These are phyloP conservation scores for Zosterops borbonicus DNA, from an alignment of 2,113 vertebrate species.

Conservation along the genomic window DNA sequence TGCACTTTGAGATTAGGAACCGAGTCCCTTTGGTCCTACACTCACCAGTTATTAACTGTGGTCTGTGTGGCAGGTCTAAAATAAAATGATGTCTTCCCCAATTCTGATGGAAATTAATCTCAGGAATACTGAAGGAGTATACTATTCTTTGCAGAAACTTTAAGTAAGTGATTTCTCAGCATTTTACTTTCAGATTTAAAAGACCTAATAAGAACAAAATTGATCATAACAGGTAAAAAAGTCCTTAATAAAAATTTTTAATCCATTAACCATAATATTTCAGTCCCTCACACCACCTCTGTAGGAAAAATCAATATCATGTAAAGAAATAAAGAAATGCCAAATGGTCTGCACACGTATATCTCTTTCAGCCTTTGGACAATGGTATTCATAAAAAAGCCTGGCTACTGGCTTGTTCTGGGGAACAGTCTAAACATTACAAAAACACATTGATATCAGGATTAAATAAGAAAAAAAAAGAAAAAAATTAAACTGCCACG, in stretches of 20 bases:
- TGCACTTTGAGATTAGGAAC: background rate
- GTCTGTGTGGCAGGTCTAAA: background rate
- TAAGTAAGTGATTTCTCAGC: background rate
- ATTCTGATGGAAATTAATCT: background rate
- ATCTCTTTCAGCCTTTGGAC: background rate
- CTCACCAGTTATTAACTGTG: background rate
- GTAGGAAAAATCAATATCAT: background rate
- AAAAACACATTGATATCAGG: background rate
- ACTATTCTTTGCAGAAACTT: background rate
- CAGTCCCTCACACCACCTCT: background rate
- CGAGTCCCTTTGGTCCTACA: background rate
- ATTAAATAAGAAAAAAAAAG: background rate
- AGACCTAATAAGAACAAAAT: background rate
- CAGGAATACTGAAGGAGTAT: background rate
- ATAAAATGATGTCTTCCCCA: background rate
- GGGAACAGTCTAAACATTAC: background rate
- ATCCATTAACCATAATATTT: background rate
- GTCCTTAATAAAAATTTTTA: background rate
- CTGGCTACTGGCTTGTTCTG: background rate
- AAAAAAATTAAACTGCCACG: background rate
- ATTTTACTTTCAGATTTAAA: background rate
- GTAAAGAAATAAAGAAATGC: background rate
- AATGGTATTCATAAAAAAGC: background rate
- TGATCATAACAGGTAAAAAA: background rate
- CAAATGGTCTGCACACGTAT: background rate